Evolutionary conservation across 2,888 invertebrate genomes (phyloP).

Genomic region (Anoplius nigerrimus): DNA sequence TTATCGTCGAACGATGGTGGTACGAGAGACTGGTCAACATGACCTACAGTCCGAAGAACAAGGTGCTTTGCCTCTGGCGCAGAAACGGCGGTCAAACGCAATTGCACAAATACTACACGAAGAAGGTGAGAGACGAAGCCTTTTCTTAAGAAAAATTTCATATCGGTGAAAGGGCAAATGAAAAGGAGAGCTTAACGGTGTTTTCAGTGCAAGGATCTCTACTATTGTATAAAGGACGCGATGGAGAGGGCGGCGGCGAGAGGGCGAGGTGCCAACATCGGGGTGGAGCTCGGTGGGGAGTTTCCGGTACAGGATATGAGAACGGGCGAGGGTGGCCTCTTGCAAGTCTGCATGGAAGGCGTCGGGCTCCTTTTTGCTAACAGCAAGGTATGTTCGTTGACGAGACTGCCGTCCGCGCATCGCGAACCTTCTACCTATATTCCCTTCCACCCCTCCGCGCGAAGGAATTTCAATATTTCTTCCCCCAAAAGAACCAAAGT

Average conservation of each 20-base stretch:
- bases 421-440: too few species aligned
- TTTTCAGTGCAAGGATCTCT: slow-evolving; percentile 95
- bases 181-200: slow-evolving; percentile 17
- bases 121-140: slow-evolving; percentile 83
- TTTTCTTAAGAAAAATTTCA: not conserved
- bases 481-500: too few species aligned
- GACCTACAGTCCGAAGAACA: slow-evolving; percentile 99
- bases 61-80: slow-evolving; percentile 97
- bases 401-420: not conserved
- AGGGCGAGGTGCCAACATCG: slow-evolving; percentile 85
- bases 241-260: slow-evolving; percentile 91
- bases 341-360: slow-evolving; percentile 99
- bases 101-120: slow-evolving; percentile 98
- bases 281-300: slow-evolving; percentile 92
- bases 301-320: slow-evolving; percentile 99
- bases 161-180: not conserved
- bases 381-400: slow-evolving; percentile 89
- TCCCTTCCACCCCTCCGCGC: too few species aligned
- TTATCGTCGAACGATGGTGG: slow-evolving; percentile 98
- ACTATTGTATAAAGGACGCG: slow-evolving; percentile 98
- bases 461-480: too few species aligned
- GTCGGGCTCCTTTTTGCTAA: slow-evolving; percentile 99
- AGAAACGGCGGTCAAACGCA: slow-evolving; percentile 95
- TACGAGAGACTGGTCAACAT: slow-evolving; percentile 99
- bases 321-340: slow-evolving; percentile 96